Conservation (phyloP, 64 coral and sea anemone species). For the Pocillopora damicornis region DNA sequence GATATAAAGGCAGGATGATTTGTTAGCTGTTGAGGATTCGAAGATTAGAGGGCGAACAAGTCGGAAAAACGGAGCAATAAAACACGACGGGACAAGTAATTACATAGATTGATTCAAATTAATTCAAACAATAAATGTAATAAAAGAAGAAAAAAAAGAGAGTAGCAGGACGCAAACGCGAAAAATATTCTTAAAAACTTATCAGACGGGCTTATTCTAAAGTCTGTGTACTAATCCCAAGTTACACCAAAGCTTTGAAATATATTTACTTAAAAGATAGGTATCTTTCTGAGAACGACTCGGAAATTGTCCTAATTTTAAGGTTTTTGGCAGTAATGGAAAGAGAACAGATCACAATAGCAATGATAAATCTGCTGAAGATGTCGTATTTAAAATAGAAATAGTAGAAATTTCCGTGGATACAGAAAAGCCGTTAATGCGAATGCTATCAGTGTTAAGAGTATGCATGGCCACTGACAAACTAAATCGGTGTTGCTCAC, state of each 20-base stretch:
- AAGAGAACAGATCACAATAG: background rate
- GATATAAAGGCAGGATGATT: background rate
- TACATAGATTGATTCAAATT: background rate
- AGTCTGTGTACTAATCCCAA: background rate
- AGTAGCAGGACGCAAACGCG: background rate
- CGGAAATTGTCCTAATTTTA: background rate
- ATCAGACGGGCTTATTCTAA: background rate
- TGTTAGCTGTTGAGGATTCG: conserved; percentile 3
- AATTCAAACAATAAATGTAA: background rate
- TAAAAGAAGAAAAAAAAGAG: background rate
- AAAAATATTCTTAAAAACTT: no score
- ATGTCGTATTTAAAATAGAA: background rate
- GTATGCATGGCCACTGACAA: background rate
- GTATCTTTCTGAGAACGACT: background rate
- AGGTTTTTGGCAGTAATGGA: background rate
- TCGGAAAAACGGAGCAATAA: background rate
- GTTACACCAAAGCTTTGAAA: background rate
- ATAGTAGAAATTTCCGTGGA: background rate
- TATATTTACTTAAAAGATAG: conserved; percentile 20
- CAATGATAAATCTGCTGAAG: background rate
- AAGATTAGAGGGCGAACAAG: background rate
- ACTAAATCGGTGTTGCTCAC: background rate
- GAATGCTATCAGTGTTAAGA: background rate
- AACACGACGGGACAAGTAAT: background rate
- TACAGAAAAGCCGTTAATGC: background rate